Evolutionary conservation across 1,140 invertebrate genomes (phyloP).

Genomic region (Bemisia tabaci): DNA sequence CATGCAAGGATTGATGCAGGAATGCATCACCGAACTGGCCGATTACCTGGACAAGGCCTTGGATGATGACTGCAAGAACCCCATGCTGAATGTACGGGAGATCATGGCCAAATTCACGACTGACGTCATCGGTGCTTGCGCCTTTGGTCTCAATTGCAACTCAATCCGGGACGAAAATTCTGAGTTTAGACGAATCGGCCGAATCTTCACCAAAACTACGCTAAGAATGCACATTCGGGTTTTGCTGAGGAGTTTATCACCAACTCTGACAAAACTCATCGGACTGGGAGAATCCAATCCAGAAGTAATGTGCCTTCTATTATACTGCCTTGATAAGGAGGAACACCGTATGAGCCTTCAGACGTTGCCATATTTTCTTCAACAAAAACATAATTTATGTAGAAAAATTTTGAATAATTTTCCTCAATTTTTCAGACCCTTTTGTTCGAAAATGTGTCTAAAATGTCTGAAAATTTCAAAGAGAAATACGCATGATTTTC

Average conservation of each 20-base stretch:
- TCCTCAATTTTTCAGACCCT: no score
- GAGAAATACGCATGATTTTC: no score
- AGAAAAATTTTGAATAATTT: no score
- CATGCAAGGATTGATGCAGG: constrained; percentile 18
- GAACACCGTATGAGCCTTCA: no score
- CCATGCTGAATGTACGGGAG: constrained; percentile 2
- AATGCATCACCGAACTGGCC: constrained; percentile 6
- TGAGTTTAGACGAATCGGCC: constrained; percentile 33
- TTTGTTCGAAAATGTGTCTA: no score
- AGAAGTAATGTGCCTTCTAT: constrained; percentile 14
- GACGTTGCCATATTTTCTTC: no score
- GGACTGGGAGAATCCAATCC: constrained; percentile 4
- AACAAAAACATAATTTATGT: no score
- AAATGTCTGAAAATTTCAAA: no score
- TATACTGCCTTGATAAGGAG: no score
- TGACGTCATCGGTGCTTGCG: constrained; percentile 22
- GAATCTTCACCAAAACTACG: constrained; percentile 18
- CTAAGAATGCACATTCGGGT: constrained; percentile 4
- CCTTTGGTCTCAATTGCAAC: constrained; percentile 24
- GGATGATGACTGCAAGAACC: neutral
- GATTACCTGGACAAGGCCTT: neutral
- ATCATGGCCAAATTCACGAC: constrained; percentile 15
- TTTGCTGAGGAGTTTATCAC: neutral
- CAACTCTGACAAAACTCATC: neutral
- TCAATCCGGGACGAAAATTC: constrained; percentile 35